phyloP scores from a whole-genome alignment of 2,797 vertebrate species.

The Pseudochaenichthys georgianus region DNA sequence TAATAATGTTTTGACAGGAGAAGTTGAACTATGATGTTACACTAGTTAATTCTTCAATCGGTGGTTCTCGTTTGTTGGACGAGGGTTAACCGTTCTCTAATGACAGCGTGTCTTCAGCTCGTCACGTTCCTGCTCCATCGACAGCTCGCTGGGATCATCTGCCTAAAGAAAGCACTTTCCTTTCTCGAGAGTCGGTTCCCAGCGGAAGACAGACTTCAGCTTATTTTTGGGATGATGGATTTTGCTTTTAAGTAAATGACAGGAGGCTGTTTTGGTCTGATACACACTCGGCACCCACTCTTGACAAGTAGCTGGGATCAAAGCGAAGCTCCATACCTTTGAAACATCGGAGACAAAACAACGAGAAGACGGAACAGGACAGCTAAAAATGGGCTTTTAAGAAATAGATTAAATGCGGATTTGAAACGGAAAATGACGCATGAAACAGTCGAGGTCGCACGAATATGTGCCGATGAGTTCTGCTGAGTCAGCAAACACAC shows the following conservation, averaged over 20 bases:
- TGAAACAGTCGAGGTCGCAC: slow-evolving; percentile 8
- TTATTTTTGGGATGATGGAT: slow-evolving; percentile 74
- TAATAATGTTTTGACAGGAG: no score
- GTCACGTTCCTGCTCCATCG: slow-evolving; percentile 30
- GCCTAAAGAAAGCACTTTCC: slow-evolving; percentile 48
- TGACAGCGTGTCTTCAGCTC: slow-evolving; percentile 22
- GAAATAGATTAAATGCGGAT: slow-evolving; percentile 31
- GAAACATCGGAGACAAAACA: slow-evolving; percentile 41
- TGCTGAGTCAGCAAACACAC: slow-evolving; percentile 32
- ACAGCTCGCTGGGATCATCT: slow-evolving; percentile 53
- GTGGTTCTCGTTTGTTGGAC: no score
- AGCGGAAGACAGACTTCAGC: slow-evolving; percentile 50
- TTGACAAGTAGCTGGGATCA: slow-evolving; percentile 63
- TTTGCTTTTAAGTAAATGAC: slow-evolving; percentile 74
- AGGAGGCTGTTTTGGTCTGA: slow-evolving; percentile 71
- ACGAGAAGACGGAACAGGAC: slow-evolving; percentile 30
- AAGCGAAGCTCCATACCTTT: slow-evolving; percentile 52
- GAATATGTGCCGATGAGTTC: background rate
- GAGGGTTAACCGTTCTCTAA: slow-evolving; percentile 5
- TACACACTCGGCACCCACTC: slow-evolving; percentile 45
- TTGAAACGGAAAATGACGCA: background rate
- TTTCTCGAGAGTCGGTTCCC: slow-evolving; percentile 54
- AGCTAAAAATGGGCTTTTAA: slow-evolving; percentile 32
- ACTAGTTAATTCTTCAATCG: no score
- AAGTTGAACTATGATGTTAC: no score